Evolutionary conservation across 2,888 invertebrate genomes (phyloP).

Genomic region (Leptinotarsa rubiginosa): DNA sequence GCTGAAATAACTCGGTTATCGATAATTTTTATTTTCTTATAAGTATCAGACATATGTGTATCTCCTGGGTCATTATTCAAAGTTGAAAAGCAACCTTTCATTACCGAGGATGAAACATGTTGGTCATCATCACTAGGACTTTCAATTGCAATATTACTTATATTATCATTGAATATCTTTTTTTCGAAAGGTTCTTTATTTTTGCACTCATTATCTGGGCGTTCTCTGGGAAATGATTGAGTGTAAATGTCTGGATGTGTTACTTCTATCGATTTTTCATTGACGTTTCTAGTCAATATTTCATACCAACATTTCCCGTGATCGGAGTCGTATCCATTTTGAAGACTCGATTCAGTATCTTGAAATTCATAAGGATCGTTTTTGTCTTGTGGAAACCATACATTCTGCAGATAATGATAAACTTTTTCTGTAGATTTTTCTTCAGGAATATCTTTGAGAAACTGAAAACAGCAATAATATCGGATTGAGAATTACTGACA

Average conservation of each 20-base stretch:
- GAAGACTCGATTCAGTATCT: not conserved
- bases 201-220: not conserved
- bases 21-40: not conserved
- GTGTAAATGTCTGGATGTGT: not conserved
- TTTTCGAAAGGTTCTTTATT: not conserved
- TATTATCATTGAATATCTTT: not conserved
- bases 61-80: not conserved
- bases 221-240: not conserved
- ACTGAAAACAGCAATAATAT: not conserved
- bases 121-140: not conserved
- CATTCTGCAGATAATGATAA: not conserved
- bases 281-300: not conserved
- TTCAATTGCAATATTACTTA: not conserved
- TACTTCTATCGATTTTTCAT: not conserved
- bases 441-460: not conserved
- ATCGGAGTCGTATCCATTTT: not conserved
- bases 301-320: not conserved
- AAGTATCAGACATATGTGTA: not conserved
- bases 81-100: not conserved
- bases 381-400: not conserved
- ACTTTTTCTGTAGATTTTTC: not conserved
- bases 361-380: not conserved
- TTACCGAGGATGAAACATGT: not conserved
- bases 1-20: not conserved
- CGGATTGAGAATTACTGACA: too few relatives aligned